Evolutionary conservation across 2,888 invertebrate genomes (phyloP).

Genomic region (Dioctria rufipes): DNA sequence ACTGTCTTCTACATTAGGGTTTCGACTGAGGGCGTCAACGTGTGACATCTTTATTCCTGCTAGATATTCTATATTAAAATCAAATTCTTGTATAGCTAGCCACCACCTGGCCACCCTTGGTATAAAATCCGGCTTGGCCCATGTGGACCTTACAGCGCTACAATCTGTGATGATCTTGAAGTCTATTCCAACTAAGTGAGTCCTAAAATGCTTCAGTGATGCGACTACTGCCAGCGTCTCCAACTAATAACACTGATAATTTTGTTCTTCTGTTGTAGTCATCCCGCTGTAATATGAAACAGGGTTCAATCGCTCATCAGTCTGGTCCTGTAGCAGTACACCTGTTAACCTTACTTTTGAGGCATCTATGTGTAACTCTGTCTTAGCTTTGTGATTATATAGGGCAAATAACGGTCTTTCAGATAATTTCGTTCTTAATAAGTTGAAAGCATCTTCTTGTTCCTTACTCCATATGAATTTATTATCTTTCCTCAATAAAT

Average conservation of each 20-base stretch:
- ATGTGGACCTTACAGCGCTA: neutral
- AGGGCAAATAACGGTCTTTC: too few species aligned
- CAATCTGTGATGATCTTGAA: neutral
- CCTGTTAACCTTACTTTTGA: too few species aligned
- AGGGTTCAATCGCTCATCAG: neutral
- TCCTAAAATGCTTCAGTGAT: neutral
- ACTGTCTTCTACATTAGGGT: neutral
- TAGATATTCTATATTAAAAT: neutral
- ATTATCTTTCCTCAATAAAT: too few species aligned
- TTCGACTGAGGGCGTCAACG: neutral
- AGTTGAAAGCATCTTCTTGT: too few species aligned
- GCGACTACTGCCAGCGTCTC: neutral
- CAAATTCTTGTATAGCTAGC: neutral
- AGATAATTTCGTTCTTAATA: too few species aligned
- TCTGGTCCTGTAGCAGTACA: too few species aligned
- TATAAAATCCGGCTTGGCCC: neutral
- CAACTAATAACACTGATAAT: neutral
- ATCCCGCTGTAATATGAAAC: neutral
- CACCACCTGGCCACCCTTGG: neutral
- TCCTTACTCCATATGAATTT: too few species aligned
- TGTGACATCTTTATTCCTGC: slow-evolving; percentile 2
- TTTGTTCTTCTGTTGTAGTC: neutral
- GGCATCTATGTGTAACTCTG: too few species aligned
- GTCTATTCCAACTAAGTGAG: neutral
- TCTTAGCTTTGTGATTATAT: too few species aligned